Conservation (phyloP, 2,113 vertebrate genomes). For the Caloenas nicobarica region DNA sequence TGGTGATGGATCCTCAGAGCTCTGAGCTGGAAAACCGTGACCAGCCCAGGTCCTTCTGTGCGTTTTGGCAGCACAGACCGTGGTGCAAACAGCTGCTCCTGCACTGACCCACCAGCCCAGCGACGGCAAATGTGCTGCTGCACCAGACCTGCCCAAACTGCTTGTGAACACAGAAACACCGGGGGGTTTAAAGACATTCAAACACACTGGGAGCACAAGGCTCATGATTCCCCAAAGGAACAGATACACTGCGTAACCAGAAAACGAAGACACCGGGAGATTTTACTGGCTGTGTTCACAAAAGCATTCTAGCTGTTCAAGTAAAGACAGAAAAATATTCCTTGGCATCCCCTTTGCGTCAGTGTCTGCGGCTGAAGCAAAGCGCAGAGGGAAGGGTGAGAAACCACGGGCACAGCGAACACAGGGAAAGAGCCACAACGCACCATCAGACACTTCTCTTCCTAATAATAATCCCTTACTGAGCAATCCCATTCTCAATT, state of each 20-base stretch:
- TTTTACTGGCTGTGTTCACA: neutral
- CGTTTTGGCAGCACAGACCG: neutral
- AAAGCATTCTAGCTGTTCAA: neutral
- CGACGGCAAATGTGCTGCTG: too few relatives aligned
- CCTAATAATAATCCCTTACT: too few relatives aligned
- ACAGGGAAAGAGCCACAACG: too few relatives aligned
- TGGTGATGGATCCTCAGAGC: neutral
- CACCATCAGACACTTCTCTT: neutral
- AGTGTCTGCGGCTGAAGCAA: too few relatives aligned
- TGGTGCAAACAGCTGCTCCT: neutral
- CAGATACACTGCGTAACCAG: too few relatives aligned
- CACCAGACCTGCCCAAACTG: neutral
- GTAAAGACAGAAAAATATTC: neutral
- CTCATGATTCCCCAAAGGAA: neutral
- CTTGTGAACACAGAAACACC: accelerated
- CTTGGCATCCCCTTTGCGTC: neutral
- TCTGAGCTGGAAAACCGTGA: too few relatives aligned
- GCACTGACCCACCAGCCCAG: too few relatives aligned
- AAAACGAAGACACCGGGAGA: too few relatives aligned
- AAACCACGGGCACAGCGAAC: too few relatives aligned
- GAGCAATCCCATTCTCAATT: neutral
- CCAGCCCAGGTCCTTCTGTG: too few relatives aligned
- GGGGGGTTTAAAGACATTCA: neutral
- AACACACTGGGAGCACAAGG: neutral
- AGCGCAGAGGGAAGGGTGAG: too few relatives aligned